These are phyloP conservation scores for Brachylomia viminalis DNA, from an alignment of 2,888 invertebrate genomes.

Conservation along the genomic window DNA sequence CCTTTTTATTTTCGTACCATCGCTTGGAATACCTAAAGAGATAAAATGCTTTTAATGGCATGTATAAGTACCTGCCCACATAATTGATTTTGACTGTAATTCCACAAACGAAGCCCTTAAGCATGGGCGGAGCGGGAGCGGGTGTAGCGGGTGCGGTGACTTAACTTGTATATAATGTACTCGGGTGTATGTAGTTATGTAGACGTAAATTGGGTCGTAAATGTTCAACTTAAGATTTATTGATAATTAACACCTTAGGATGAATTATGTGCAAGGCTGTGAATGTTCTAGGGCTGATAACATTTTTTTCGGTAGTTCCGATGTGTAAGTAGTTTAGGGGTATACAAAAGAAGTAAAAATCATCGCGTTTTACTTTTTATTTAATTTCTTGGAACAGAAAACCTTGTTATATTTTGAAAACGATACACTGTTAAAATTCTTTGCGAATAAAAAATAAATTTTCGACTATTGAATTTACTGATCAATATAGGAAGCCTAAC, in stretches of 20 bases:
- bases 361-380: not conserved
- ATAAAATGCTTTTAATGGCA: conserved; percentile 73
- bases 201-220: conserved; percentile 54
- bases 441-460: not conserved
- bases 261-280: conserved; percentile 40
- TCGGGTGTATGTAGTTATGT: conserved; percentile 35
- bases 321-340: not conserved
- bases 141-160: too few species aligned
- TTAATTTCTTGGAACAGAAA: not conserved
- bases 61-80: conserved; percentile 68
- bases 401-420: not conserved
- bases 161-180: conserved; percentile 43
- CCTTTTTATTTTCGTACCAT: conserved; percentile 63
- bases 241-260: conserved; percentile 55
- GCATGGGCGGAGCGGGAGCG: conserved; percentile 63
- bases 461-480: not conserved
- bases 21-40: conserved; percentile 67
- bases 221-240: conserved; percentile 60
- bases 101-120: conserved; percentile 63
- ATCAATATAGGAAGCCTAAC: not conserved
- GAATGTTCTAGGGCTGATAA: conserved; percentile 23
- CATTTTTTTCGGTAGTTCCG: conserved; percentile 8
- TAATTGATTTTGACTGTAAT: conserved; percentile 74
- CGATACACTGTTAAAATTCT: not conserved
- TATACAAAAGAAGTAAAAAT: not conserved